phyloP scores from a whole-genome alignment of 1,140 invertebrate genomes.

The Danaus plexippus region DNA sequence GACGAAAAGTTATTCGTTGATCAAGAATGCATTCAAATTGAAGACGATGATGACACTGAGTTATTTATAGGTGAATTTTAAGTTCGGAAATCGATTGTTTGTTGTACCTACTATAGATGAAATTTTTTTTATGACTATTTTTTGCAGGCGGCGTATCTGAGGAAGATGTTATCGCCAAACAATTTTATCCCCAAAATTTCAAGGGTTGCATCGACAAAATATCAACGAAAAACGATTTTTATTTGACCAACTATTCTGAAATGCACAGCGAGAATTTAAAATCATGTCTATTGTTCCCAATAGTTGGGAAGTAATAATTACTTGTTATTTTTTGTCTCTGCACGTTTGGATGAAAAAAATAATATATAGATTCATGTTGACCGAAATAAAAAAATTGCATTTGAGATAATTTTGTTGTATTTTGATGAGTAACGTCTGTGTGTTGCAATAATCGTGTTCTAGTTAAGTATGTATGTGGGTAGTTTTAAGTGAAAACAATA shows the following conservation, averaged over 20 bases:
- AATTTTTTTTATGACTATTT: slow-evolving; percentile 4
- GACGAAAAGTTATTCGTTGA: slow-evolving; percentile 71
- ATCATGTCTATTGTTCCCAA: slow-evolving; percentile 62
- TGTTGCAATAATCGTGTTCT: too few relatives aligned
- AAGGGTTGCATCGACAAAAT: slow-evolving; percentile 67
- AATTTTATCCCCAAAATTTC: slow-evolving; percentile 60
- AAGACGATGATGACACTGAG: slow-evolving; percentile 40
- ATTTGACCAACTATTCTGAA: slow-evolving; percentile 50
- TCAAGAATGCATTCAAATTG: slow-evolving; percentile 36
- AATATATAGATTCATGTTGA: too few relatives aligned
- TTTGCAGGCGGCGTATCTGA: slow-evolving; percentile 46
- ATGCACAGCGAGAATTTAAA: slow-evolving; percentile 67
- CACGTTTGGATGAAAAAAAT: too few relatives aligned
- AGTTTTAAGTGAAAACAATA: slow-evolving; percentile 31
- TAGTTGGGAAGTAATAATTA: neutral
- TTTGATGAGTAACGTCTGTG: too few relatives aligned
- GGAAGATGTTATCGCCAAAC: slow-evolving; percentile 26
- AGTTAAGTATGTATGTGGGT: neutral
- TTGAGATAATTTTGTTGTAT: too few relatives aligned
- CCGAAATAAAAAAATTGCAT: too few relatives aligned
- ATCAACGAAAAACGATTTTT: slow-evolving; percentile 39
- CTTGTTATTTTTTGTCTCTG: too few relatives aligned
- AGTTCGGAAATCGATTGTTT: neutral
- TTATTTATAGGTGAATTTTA: slow-evolving; percentile 52
- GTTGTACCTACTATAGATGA: neutral